These are phyloP conservation scores for Cheiracanthium punctorium DNA, from an alignment of 2,888 invertebrate species.

Conservation along the genomic window DNA sequence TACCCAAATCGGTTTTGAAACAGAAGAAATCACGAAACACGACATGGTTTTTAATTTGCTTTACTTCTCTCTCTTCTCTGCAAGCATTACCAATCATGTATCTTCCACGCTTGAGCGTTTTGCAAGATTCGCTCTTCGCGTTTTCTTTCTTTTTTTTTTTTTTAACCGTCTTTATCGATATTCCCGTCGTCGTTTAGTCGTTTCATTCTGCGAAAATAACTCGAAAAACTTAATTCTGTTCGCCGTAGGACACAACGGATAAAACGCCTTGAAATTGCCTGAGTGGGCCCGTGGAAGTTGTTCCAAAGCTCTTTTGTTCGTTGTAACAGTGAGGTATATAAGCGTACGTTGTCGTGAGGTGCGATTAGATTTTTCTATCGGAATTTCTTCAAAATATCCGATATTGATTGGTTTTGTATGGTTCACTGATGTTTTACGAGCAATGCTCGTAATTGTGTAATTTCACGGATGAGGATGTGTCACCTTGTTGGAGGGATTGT, in stretches of 20 bases:
- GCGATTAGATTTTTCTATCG: not conserved
- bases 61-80: conserved; percentile 24
- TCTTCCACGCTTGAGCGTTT: conserved; percentile 57
- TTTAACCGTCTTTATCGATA: conserved; percentile 25
- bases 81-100: conserved; percentile 61
- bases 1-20: conserved; percentile 65
- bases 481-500: too few relatives aligned
- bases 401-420: not conserved
- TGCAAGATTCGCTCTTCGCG: not conserved
- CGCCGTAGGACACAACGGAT: conserved; percentile 14
- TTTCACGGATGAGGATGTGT: too few relatives aligned
- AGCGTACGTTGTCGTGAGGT: not conserved
- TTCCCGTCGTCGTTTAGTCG: not conserved
- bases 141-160: conserved; percentile 13
- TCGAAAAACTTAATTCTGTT: conserved; percentile 14
- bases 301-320: not conserved
- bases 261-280: not conserved
- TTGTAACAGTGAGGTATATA: not conserved
- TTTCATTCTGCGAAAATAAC: conserved; percentile 16
- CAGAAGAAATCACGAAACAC: conserved; percentile 67
- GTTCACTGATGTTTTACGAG: too few relatives aligned
- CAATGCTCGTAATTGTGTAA: too few relatives aligned
- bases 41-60: conserved; percentile 59
- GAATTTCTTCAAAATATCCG: not conserved
- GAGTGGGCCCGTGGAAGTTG: not conserved